phyloP scores from a whole-genome alignment of 2,797 vertebrate species.

The Iguana delicatissima region DNA sequence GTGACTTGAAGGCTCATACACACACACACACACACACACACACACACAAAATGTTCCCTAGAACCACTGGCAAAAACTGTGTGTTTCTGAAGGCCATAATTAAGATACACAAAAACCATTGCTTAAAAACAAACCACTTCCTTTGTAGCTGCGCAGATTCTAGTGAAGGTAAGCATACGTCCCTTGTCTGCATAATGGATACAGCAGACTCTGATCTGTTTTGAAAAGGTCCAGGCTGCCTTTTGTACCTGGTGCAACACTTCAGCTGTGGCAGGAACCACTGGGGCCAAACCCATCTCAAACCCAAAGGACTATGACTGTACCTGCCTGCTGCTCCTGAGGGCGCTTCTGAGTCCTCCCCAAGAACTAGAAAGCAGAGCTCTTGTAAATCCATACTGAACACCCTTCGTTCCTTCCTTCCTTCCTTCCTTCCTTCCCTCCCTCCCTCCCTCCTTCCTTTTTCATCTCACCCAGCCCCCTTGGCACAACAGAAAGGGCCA shows the following conservation, averaged over 20 bases:
- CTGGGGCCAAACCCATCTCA: too few species aligned
- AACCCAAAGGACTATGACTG: too few species aligned
- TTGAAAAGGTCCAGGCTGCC: neutral
- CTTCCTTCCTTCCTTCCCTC: rapidly evolving
- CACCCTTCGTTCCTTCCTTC: rapidly evolving
- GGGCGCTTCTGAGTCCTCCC: neutral
- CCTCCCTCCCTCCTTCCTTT: too few species aligned
- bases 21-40: too few species aligned
- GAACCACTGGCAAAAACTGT: neutral
- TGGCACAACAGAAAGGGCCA: neutral
- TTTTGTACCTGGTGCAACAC: neutral
- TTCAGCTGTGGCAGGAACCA: too few species aligned
- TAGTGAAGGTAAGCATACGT: neutral
- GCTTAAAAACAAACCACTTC: neutral
- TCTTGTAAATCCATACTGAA: too few species aligned
- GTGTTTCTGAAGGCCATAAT: neutral
- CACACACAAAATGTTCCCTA: neutral
- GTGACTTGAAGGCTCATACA: too few species aligned
- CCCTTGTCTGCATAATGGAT: neutral
- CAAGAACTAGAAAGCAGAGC: neutral
- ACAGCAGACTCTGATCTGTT: neutral
- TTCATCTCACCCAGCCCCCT: rapidly evolving
- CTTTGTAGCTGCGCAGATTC: neutral
- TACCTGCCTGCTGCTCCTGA: too few species aligned
- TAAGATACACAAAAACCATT: neutral